Evolutionary conservation across 2,113 vertebrate genomes (phyloP), one percentile per base, ranked within the genome.

Genomic region (Barnardius zonarius): DNA sequence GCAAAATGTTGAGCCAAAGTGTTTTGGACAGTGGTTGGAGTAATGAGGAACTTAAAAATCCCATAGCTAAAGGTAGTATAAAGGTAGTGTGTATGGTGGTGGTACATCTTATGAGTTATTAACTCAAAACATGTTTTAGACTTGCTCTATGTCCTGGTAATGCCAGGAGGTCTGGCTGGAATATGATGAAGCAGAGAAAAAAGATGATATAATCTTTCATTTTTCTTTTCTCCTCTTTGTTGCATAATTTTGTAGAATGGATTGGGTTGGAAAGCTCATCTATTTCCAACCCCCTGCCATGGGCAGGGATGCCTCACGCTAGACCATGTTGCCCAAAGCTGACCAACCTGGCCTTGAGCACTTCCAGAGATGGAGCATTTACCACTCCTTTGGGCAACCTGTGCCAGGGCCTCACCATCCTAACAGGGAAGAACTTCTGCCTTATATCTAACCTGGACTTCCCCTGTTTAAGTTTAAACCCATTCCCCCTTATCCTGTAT

Each of bases 71-170:
- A 14, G 5, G 18, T 55, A 13, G 54, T 20, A 20, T 86, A 24
- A 31, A 14, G 6, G n/a, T 13, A 13, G 19, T n/a, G 13, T 49
- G 49, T 2, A 0, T 46, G 54, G 19, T 63, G 19, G 20, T 3
- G 2, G 33, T 62, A 15, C 27, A 24, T 43, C 43, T 75, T 20
- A 10, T 10, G 24, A 44, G 48, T 27, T 84, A 82, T 62, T 82
- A 37, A 52, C 86, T 86, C 44, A 11, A 28, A 23, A 5, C 9
- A 0, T 64, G 12, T 73, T 72, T 70, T 37, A 55, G 35, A 39
- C 51, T 68, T 81, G 33, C 19, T 70, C 1, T 61, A 10, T 74
- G 39, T 28, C 20, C 7, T 86, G 37, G 15, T 83, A 43, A 30
- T 81, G 55, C 39, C 22, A 57, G 18, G 35, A 94, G 7, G 13